Evolutionary conservation across 2,113 vertebrate genomes (phyloP), one percentile per base, ranked within the genome.

Genomic region (Oenanthe oenanthe): DNA sequence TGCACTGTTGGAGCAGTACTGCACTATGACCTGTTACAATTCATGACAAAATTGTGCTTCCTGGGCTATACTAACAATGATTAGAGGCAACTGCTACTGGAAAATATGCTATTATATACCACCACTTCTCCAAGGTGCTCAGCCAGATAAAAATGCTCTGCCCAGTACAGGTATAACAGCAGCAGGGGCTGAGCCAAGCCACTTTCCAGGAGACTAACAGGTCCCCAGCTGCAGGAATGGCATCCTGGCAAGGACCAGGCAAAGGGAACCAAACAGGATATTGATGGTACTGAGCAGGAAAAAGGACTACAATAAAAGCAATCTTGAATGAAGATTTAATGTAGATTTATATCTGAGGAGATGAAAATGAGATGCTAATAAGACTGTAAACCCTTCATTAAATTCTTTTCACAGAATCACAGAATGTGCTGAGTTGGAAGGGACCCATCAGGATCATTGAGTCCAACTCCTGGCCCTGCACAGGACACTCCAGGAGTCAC

Each of bases 391-490:
- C 4, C 12, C 7, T 62, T 65, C 28, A 22, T 57, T 32, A 78
- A 85, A 51, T 86, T 40, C 7, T 70, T 89, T 38, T 47, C 19
- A 61, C 32, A 53, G 38, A 60, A 36, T 76, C 13, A 38, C 53
- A 60, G 51, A 38, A 28, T 45, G 19, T 16, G 9, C 14, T 68
- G 28, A 13, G 28, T 24, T 45, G 18, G n/a, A 45, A 68, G 22
- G 6, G 6, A 24, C 5, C 3, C 38, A 53, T 12, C 19, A 45
- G 38, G 47, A 53, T 61, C 32, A 43, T 32, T 0, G 0, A 45
- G 54, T 19, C 18, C 32, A 45, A 2, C 22, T 61, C n/a, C 26
- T 18, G 8, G 15, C 7, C 45, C 36, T 60, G 32, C 9, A 60
- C n/a, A 56, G 18, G 28, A 31, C 19, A 6, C 6, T 12, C 11